Evolutionary conservation across 2,888 invertebrate species (phyloP), one percentile per base, ranked within the genome.

Genomic region (Allygus modestus): DNA sequence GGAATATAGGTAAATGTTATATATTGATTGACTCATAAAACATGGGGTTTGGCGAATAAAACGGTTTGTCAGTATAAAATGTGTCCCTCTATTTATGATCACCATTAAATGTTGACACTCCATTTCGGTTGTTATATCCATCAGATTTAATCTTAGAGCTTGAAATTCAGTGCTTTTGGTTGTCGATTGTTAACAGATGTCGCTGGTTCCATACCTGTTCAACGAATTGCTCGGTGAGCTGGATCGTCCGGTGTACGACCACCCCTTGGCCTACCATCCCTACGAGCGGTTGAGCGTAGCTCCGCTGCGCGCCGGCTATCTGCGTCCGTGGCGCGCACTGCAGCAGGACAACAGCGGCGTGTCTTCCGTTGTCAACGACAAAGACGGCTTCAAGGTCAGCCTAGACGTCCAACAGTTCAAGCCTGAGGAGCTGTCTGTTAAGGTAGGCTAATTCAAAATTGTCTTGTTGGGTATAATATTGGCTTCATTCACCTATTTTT

Each of bases 391-490:
- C 79, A 87, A 90, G 88, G 89, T 90, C 12, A 89, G 88, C 83
- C 85, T 90, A 81, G 91, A 91, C 85, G 90, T 91, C n/a, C 90
- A 89, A 61, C 90, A 91, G 84, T 91, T 91, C 88, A 89, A 89
- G 79, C 91, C 91, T 0, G 90, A 91, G n/a, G 91, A 91, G 87
- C 88, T 91, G 11, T 88, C 88, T 2, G 90, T 91, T n/a, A 91
- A 91, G 86, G 89, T 90, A 20, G 58, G 28, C 5, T n/a, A n/a
- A n/a, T n/a, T n/a, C 26, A 23, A 12, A 26, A 7, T 26, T 23
- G 15, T 20, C n/a, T 23, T 54, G n/a, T 54, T 20, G 23, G 17
- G n/a, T 54, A 7, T 54, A 54, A 54, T 54, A n/a, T n/a, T n/a
- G n/a, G n/a, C n/a, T n/a, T n/a, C n/a, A n/a, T n/a, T n/a, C n/a